phyloP scores from a whole-genome alignment of 2,113 vertebrate species.

The Ailurus styani region DNA sequence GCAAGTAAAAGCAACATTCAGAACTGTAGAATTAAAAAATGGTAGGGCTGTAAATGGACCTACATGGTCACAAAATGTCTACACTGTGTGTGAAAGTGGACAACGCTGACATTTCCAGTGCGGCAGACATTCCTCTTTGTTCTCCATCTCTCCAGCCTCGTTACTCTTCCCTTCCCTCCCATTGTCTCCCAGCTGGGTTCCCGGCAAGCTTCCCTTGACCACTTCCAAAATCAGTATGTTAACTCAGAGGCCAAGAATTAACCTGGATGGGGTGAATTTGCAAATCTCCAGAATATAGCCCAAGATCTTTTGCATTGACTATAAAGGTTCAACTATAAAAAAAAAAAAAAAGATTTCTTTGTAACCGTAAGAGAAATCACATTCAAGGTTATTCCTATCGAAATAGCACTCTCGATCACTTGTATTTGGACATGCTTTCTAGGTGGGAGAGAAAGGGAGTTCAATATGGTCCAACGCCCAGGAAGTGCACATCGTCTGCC shows the following conservation, averaged over 20 bases:
- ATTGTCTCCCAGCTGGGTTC: background rate
- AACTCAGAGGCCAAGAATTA: background rate
- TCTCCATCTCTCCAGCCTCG: background rate
- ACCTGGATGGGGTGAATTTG: background rate
- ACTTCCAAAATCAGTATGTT: background rate
- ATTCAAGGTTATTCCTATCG: background rate
- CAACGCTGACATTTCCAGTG: too few relatives aligned
- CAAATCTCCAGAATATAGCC: background rate
- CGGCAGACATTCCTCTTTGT: background rate
- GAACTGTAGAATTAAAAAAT: background rate
- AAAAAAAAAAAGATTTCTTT: background rate
- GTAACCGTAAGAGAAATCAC: background rate
- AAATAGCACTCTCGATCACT: background rate
- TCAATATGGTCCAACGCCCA: background rate
- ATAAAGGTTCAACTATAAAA: background rate
- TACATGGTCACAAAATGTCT: background rate
- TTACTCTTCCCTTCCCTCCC: background rate
- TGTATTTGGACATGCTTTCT: background rate
- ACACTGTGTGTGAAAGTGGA: background rate
- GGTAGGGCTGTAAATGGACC: background rate
- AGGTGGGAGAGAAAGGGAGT: background rate
- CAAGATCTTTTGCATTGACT: background rate
- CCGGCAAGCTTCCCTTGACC: background rate
- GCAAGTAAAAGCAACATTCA: background rate
- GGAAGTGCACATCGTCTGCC: background rate